Base-by-base conservation (phyloP, 2,888 invertebrate species). In the Oegoconia quadripuncta region DNA sequence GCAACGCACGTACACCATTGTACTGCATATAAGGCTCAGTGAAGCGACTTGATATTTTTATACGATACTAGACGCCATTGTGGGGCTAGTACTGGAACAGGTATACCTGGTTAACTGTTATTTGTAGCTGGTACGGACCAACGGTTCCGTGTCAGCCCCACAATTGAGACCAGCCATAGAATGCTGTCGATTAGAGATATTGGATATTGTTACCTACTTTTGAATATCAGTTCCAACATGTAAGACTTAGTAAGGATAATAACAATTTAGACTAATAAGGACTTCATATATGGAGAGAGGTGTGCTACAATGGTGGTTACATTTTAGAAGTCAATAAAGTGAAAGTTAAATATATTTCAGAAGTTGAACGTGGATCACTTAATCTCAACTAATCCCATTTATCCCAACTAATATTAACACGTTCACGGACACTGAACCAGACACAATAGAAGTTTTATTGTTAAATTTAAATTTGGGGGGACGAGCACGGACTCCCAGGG, bases 1-100 rank as follows among this genome's bases (percentile, higher is more conserved):
- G 74, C 77, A 75, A 80, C 41, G 67, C 82, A 79, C 80, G 80
- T 84, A 68, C 54, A 43, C 81, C 76, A 86, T 86, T 86, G 84
- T 86, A 56, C 70, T 58, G 70, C 83, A 73, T 83, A 86, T 84
- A 86, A 79, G 86, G 84, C 60, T 49, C 42, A 61, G 58, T 54
- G 74, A 69, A 67, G 70, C 64, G 48, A 64, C 74, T 74, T 56
- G 77, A 81, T 81, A 84, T 84, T 84, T 84, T 84, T 84, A 82
- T 83, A 76, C 72, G 75, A 71, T 60, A 59, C 72, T 68, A 70
- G 70, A 66, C 65, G 57, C 72, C 75, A 76, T 83, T 83, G 83
- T 82, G 60, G 51, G 48, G 35, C 40, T 45, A 41, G 43, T 39
- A 43, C 9, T 27, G 23, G 44, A 53, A 54, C 56, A 46, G 46